Evolutionary conservation across 37 sponge, comb jelly and placozoan genomes (phyloP).

Genomic region (Mnemiopsis leidyi): DNA sequence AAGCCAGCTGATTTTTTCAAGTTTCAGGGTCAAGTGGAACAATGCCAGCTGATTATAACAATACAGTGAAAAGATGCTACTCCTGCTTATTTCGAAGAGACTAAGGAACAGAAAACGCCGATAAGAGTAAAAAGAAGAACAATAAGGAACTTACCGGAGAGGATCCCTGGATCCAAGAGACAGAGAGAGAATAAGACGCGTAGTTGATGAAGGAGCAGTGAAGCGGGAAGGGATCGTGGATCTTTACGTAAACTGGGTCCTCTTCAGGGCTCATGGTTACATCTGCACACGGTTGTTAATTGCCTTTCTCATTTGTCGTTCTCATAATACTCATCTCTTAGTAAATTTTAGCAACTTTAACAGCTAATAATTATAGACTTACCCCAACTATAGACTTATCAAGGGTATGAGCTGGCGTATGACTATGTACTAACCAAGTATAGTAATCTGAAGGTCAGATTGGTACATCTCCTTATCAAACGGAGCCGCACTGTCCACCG

Average conservation of each 20-base stretch:
- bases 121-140: neutral
- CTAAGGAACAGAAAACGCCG: neutral
- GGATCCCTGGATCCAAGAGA: slow-evolving; percentile 11
- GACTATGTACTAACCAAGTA: neutral
- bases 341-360: too few species aligned
- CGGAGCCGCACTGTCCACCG: neutral
- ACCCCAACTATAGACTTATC: too few species aligned
- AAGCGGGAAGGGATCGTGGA: neutral
- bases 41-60: too few species aligned
- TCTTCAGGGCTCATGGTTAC: neutral
- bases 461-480: neutral
- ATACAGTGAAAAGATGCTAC: too few species aligned
- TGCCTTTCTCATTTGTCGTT: too few species aligned
- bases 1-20: too few species aligned
- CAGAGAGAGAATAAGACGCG: neutral
- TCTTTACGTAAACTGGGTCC: neutral
- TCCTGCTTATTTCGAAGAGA: neutral
- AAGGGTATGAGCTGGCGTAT: too few species aligned
- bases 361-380: too few species aligned
- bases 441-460: neutral
- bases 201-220: neutral
- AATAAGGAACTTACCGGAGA: neutral
- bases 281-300: too few species aligned
- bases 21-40: neutral
- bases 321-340: too few species aligned